Conservation (phyloP, 2,113 vertebrate genomes). For the Limanda limanda region DNA sequence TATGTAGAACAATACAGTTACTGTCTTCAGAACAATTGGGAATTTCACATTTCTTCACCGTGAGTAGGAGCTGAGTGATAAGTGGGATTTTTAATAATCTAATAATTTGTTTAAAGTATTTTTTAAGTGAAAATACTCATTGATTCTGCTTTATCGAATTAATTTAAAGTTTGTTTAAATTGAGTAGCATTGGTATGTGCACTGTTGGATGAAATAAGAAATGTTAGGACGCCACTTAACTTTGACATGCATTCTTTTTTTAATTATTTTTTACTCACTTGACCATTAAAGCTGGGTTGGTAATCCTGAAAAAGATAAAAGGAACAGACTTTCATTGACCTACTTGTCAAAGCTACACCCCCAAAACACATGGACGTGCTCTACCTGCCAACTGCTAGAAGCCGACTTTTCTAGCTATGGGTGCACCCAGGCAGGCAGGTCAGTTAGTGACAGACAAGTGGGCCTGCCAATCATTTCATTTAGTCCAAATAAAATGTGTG, state of each 20-base stretch:
- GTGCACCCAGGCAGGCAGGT: too few relatives aligned
- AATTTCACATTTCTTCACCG: not conserved
- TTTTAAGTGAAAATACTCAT: not conserved
- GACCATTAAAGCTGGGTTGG: too few relatives aligned
- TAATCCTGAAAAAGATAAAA: too few relatives aligned
- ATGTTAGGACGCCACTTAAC: not conserved
- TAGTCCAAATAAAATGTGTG: too few relatives aligned
- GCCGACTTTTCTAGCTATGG: too few relatives aligned
- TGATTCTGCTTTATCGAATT: not conserved
- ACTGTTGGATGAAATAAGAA: not conserved
- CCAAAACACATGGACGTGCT: too few relatives aligned
- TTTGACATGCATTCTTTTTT: not conserved
- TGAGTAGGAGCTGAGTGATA: not conserved
- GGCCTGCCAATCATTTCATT: too few relatives aligned
- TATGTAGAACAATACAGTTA: not conserved
- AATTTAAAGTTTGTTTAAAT: not conserved
- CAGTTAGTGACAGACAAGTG: too few relatives aligned
- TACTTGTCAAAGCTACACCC: too few relatives aligned
- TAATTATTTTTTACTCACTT: too few relatives aligned
- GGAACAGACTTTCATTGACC: too few relatives aligned
- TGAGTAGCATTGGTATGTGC: not conserved
- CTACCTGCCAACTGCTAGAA: too few relatives aligned
- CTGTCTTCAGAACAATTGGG: conserved; percentile 8
- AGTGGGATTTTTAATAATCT: not conserved
- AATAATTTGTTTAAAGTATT: not conserved